Percentiles rank a stretch among this genome's conserved stretches.
These are phyloP conservation scores for Peucedramus taeniatus DNA, from an alignment of 2,113 vertebrate genomes.

Conservation along the genomic window DNA sequence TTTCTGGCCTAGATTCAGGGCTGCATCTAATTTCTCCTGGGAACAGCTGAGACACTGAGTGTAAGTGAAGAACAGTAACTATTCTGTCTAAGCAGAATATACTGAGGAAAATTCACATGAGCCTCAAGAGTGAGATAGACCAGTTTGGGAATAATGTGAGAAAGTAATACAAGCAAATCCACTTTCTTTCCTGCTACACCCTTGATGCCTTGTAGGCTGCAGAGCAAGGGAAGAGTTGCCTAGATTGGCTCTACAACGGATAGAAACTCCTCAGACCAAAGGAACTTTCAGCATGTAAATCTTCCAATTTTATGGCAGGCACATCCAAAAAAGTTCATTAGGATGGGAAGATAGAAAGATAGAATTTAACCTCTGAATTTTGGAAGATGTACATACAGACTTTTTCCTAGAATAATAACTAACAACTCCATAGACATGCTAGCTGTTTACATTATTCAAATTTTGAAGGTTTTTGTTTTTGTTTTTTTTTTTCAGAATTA, in stretches of 20 bases:
- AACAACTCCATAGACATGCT: neutral
- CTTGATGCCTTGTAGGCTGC: neutral
- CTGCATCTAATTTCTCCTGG: constrained; percentile 39
- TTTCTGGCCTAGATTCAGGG: constrained; percentile 42
- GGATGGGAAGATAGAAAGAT: neutral
- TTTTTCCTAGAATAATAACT: neutral
- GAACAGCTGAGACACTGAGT: neutral
- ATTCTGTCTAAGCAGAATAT: neutral
- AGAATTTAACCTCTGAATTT: neutral
- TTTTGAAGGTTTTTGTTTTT: neutral
- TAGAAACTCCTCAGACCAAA: constrained; percentile 5
- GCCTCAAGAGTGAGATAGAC: neutral
- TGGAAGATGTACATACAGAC: neutral
- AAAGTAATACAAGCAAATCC: neutral
- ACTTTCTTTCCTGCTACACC: neutral
- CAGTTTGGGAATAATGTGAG: neutral
- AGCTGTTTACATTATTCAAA: neutral
- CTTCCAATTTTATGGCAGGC: neutral
- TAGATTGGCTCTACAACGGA: neutral
- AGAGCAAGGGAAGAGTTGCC: neutral
- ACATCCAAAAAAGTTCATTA: neutral
- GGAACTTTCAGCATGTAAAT: neutral
- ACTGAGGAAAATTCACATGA: neutral
- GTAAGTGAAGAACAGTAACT: neutral
- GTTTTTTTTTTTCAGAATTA: neutral